Evolutionary conservation across 2,113 vertebrate species (phyloP), one percentile per base, ranked within the genome.

Genomic region (Oryzias celebensis): DNA sequence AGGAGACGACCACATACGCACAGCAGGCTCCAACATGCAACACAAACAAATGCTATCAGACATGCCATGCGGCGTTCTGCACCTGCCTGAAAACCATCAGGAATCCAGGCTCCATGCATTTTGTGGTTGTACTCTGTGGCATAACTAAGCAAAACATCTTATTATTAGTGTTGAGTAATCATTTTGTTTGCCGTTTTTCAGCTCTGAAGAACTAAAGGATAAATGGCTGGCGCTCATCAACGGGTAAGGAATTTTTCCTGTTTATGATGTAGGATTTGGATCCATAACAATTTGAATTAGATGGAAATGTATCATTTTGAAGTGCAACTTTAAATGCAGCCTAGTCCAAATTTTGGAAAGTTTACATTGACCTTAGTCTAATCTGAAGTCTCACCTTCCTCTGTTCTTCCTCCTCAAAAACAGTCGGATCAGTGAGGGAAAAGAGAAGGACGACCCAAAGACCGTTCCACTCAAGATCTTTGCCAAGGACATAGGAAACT

Each of bases 381-480:
- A 36, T 10, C 36, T 36, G 8, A 36, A 36, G 36, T 10, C 23
- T 1, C 26, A 6, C 16, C 41, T 24, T 1, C 60, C 14, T 22
- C 12, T 17, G 60, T 31, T 82, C 61, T 70, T 43, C 46, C 61
- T 68, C 23, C 72, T 77, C 78, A 46, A 87, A 78, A 46, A 36
- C 65, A 99, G 97, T 86, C 92, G 90, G 80, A 95, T 98, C 86
- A 90, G 77, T 71, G 93, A 96, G 84, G 96, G 97, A 72, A 98
- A 97, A 83, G 93, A 94, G 59, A 96, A 91, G 59, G 95, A 98
- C 50, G 92, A 94, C 62, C 95, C 95, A 23, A 96, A 96, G 89
- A 96, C 86, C 51, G 92, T 97, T 61, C 95, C 95, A n/a, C 86
- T 99, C 77, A 97, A 96, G 78, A 93, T 99, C 80, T 94, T 96